Percentiles rank a stretch among this genome's conserved stretches.
phyloP scores from a whole-genome alignment of 2,113 vertebrate species.

The Eclectus roratus region DNA sequence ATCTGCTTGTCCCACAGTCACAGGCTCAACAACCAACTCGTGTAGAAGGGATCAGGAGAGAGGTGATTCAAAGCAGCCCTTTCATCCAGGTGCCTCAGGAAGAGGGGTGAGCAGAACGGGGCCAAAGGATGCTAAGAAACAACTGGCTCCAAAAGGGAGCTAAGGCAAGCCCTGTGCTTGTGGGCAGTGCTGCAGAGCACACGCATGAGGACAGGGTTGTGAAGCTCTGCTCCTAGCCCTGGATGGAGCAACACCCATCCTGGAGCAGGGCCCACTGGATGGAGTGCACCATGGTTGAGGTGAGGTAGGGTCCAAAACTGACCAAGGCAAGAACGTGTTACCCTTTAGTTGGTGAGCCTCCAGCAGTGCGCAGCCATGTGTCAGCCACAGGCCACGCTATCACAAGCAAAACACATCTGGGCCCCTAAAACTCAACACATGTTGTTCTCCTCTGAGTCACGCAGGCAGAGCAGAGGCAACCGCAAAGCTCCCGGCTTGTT shows the following conservation, averaged over 20 bases:
- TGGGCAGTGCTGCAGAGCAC: neutral
- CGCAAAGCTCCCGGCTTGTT: neutral
- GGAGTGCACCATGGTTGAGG: accelerated
- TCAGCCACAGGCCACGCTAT: neutral
- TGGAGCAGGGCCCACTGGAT: neutral
- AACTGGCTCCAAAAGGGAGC: neutral
- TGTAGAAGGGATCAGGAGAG: neutral
- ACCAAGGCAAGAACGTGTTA: neutral
- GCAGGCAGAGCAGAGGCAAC: neutral
- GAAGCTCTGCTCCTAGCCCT: neutral
- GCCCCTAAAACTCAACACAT: neutral
- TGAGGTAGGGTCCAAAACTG: neutral
- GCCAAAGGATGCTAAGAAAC: neutral
- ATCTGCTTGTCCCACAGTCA: neutral
- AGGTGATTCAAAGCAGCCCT: neutral
- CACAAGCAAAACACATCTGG: neutral
- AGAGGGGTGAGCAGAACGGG: neutral
- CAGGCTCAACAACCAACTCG: neutral
- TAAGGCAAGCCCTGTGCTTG: neutral
- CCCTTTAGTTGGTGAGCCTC: neutral
- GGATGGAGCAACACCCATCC: neutral
- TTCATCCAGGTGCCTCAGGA: neutral
- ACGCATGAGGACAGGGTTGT: accelerated
- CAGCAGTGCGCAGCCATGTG: neutral
- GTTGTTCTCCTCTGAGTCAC: neutral